Percentiles rank a stretch among this genome's conserved stretches.
phyloP scores from a whole-genome alignment of 2,888 invertebrate species.

The Pycnomerus fuliginosus region DNA sequence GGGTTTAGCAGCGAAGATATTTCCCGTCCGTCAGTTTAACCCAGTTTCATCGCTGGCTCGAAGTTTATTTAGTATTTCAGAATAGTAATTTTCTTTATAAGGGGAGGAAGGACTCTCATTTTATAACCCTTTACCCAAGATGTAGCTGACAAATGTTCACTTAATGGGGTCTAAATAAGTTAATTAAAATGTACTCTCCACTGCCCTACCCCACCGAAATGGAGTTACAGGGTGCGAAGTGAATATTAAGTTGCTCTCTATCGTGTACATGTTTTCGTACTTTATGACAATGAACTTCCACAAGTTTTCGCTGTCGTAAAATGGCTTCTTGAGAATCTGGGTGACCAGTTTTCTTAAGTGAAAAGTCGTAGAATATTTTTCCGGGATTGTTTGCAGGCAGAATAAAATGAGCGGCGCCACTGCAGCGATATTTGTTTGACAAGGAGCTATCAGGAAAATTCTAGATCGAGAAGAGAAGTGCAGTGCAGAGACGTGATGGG shows the following conservation, averaged over 20 bases:
- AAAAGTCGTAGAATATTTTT: too few species aligned
- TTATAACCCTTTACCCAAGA: slow-evolving; percentile 17
- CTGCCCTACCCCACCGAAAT: slow-evolving; percentile 12
- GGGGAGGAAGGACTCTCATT: slow-evolving; percentile 8
- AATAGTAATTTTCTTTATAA: slow-evolving; percentile 17
- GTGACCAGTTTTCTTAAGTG: too few species aligned
- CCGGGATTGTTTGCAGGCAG: neutral
- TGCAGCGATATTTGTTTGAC: slow-evolving; percentile 34
- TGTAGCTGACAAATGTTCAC: slow-evolving; percentile 29
- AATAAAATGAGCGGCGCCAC: slow-evolving; percentile 11
- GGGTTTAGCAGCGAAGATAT: slow-evolving; percentile 4
- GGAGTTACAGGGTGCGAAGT: slow-evolving; percentile 22
- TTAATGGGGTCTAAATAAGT: slow-evolving; percentile 33
- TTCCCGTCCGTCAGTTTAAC: slow-evolving; percentile 7
- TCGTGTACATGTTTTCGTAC: slow-evolving; percentile 20
- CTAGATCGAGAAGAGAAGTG: slow-evolving; percentile 21
- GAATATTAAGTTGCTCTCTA: slow-evolving; percentile 29
- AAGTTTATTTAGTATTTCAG: slow-evolving; percentile 12
- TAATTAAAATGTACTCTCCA: slow-evolving; percentile 29
- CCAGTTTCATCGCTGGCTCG: slow-evolving; percentile 4
- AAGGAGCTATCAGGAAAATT: slow-evolving; percentile 28
- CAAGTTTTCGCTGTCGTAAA: too few species aligned
- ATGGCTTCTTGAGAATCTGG: too few species aligned
- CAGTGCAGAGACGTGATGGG: slow-evolving; percentile 38
- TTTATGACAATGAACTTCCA: too few species aligned